Conservation (phyloP, 1,140 invertebrate species). For the Formica exsecta region DNA sequence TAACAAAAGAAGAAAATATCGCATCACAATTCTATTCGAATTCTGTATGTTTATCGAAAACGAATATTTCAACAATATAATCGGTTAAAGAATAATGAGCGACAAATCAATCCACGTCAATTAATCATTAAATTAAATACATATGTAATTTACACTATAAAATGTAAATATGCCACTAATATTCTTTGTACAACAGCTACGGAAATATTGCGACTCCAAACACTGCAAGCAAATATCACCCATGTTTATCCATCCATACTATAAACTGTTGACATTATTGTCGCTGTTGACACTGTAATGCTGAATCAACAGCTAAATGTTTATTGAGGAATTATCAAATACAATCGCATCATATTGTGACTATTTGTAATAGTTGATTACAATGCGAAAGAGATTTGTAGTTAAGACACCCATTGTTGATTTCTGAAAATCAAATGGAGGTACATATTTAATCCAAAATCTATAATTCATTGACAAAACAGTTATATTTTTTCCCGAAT, state of each 20-base stretch:
- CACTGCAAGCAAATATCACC: not conserved
- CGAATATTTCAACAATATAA: no score
- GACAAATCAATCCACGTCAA: not conserved
- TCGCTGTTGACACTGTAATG: slow-evolving; percentile 18
- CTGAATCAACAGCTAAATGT: not conserved
- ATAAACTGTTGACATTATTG: slow-evolving; percentile 43
- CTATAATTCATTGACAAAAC: not conserved
- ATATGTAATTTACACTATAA: slow-evolving; percentile 12
- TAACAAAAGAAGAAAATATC: not conserved
- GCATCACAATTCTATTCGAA: not conserved
- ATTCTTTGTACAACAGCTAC: not conserved
- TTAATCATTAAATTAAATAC: slow-evolving; percentile 18
- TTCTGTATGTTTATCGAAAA: not conserved
- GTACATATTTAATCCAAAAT: not conserved
- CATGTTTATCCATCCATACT: not conserved
- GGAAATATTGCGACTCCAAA: not conserved
- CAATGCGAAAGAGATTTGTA: not conserved
- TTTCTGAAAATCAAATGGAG: not conserved
- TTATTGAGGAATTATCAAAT: slow-evolving; percentile 14
- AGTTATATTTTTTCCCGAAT: not conserved
- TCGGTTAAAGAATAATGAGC: not conserved
- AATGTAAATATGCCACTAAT: not conserved
- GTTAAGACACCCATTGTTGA: not conserved
- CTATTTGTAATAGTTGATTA: not conserved
- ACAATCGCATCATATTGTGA: not conserved